Percentiles rank a stretch among this genome's conserved stretches.
Evolutionary conservation across 1,140 invertebrate species (phyloP).

Genomic region (Homalodisca vitripennis): DNA sequence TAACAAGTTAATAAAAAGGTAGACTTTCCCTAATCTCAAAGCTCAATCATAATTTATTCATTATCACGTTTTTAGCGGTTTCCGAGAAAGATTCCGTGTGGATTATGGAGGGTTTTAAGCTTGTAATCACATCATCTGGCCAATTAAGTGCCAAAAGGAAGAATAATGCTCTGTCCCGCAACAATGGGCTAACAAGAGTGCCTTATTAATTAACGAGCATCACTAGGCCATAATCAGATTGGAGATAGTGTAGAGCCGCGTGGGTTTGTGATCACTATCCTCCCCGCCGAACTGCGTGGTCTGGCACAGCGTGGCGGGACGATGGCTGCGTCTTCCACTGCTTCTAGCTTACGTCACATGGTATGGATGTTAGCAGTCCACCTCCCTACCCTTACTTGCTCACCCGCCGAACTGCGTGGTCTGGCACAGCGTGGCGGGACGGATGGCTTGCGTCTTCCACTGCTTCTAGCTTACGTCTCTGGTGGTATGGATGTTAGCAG

Average conservation of each 20-base stretch:
- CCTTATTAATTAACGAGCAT: constrained; percentile 15
- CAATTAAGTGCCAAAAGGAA: constrained; percentile 23
- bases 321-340: too few species aligned
- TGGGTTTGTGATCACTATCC: not conserved
- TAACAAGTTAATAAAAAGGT: not conserved
- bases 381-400: not conserved
- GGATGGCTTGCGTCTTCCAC: too few species aligned
- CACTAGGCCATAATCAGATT: not conserved
- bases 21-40: not conserved
- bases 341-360: not conserved
- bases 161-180: not conserved
- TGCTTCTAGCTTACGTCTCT: not conserved
- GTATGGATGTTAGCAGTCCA: not conserved
- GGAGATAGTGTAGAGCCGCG: not conserved
- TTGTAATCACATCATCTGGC: constrained; percentile 19
- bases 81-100: not conserved
- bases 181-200: not conserved
- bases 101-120: not conserved
- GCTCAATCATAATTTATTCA: constrained; percentile 13
- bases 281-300: not conserved
- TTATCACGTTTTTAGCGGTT: constrained; percentile 19
- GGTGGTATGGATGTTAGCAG: not conserved
- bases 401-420: not conserved
- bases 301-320: not conserved
- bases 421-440: not conserved